Conservation (phyloP, 1,140 invertebrate species). For the Hylyphantes graminicola region DNA sequence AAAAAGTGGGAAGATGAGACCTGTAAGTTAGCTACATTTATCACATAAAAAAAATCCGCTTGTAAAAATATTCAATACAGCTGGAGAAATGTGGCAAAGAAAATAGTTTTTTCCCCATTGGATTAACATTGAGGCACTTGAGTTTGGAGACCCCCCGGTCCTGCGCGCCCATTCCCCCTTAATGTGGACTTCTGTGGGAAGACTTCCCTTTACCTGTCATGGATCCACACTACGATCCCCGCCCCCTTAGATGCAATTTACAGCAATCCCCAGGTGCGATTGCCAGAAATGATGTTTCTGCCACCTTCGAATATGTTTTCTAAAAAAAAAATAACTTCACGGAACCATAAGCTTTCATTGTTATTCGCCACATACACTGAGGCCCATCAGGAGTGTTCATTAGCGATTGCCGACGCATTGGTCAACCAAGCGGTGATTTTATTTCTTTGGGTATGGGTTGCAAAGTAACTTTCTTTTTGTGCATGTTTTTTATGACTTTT, state of each 20-base stretch:
- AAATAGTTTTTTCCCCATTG: too few relatives aligned
- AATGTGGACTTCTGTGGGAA: too few relatives aligned
- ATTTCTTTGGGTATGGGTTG: background rate
- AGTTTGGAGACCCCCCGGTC: too few relatives aligned
- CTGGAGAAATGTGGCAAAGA: too few relatives aligned
- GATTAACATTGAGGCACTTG: too few relatives aligned
- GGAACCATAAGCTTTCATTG: conserved; percentile 11
- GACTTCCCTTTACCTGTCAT: too few relatives aligned
- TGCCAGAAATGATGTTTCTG: background rate
- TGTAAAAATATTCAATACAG: too few relatives aligned
- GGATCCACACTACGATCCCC: background rate
- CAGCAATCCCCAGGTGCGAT: background rate
- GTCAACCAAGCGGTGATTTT: conserved; percentile 14
- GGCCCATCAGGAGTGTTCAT: conserved; percentile 7
- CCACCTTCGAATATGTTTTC: background rate
- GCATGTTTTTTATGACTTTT: too few relatives aligned
- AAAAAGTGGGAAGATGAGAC: too few relatives aligned
- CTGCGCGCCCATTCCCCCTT: too few relatives aligned
- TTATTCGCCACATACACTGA: conserved; percentile 21
- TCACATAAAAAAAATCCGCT: too few relatives aligned
- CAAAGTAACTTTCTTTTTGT: background rate
- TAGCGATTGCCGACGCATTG: conserved; percentile 16
- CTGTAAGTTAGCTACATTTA: too few relatives aligned
- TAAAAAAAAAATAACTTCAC: background rate
- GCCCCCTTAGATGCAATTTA: background rate